Percentiles rank a stretch among this genome's conserved stretches.
Evolutionary conservation across 2,797 vertebrate species (phyloP).

Genomic region (Rhinatrema bivittatum): DNA sequence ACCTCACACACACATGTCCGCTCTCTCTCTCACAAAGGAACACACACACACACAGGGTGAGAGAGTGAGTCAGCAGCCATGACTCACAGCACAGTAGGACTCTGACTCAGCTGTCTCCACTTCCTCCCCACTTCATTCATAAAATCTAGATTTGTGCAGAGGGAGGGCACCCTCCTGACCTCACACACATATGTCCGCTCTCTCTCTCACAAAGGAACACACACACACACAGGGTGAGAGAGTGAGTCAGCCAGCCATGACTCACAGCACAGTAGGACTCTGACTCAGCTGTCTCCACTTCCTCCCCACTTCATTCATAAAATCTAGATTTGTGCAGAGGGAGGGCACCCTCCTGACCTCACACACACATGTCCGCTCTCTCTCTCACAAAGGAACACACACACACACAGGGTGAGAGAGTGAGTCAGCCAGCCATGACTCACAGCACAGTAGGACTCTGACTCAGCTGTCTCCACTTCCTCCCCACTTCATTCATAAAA

Average conservation of each 20-base stretch:
- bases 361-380: neutral
- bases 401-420: slow-evolving; percentile 21
- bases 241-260: too few species aligned
- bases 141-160: too few species aligned
- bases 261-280: slow-evolving; percentile 52
- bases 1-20: neutral
- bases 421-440: too few species aligned
- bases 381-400: neutral
- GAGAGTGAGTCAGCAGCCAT: too few species aligned
- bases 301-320: slow-evolving; percentile 75
- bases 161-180: too few species aligned
- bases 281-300: slow-evolving; percentile 54
- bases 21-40: neutral
- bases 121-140: slow-evolving; percentile 70
- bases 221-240: slow-evolving; percentile 17
- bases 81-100: slow-evolving; percentile 56
- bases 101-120: slow-evolving; percentile 54
- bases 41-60: slow-evolving; percentile 11
- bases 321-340: too few species aligned
- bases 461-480: slow-evolving; percentile 51
- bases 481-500: slow-evolving; percentile 78
- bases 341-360: too few species aligned
- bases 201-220: neutral
- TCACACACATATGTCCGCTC: neutral
- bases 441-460: slow-evolving; percentile 53